These are phyloP conservation scores for Neotoxoptera formosana DNA, from an alignment of 1,140 invertebrate species.

Conservation along the genomic window DNA sequence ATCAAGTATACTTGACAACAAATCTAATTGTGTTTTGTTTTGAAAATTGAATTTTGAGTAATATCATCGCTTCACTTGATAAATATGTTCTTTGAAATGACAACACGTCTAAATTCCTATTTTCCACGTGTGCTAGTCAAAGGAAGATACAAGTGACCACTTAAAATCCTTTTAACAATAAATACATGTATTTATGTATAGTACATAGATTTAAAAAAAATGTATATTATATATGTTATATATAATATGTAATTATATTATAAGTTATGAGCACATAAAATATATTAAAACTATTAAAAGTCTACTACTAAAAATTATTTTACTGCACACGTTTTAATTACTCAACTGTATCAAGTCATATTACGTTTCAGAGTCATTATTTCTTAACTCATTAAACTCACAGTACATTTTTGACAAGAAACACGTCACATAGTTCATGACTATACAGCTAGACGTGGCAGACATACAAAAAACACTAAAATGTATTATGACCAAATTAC, in stretches of 20 bases:
- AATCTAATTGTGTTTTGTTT: not conserved
- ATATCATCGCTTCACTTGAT: not conserved
- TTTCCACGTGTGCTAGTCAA: too few relatives aligned
- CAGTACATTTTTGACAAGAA: not conserved
- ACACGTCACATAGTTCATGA: conserved; percentile 14
- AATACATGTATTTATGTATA: not conserved
- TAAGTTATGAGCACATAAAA: not conserved
- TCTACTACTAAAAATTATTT: not conserved
- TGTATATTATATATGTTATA: too few relatives aligned
- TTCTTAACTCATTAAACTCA: conserved; percentile 1
- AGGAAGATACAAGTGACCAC: too few relatives aligned
- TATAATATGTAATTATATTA: too few relatives aligned
- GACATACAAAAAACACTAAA: conserved; percentile 19
- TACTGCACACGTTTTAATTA: conserved; percentile 24
- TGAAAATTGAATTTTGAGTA: not conserved
- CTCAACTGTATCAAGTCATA: not conserved
- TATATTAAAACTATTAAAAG: not conserved
- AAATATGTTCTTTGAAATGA: too few relatives aligned
- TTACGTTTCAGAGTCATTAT: not conserved
- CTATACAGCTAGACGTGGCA: not conserved
- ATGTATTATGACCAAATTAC: conserved; percentile 32
- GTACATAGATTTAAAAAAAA: not conserved
- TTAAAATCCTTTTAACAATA: not conserved
- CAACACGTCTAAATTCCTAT: too few relatives aligned
- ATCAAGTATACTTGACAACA: not conserved